Conservation (phyloP, 2,797 vertebrate species). For the Malurus splendens region DNA sequence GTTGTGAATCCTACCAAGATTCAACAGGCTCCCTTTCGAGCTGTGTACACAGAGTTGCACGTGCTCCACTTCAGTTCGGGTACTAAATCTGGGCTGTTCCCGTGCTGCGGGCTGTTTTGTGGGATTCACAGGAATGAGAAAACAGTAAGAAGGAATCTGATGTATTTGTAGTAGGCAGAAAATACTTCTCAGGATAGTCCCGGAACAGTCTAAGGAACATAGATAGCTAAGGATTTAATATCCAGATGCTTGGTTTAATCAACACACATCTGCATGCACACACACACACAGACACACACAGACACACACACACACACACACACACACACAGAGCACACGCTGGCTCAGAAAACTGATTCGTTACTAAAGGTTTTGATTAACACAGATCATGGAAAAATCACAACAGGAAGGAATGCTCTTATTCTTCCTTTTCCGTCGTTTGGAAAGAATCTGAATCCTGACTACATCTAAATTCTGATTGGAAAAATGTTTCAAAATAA, state of each 20-base stretch:
- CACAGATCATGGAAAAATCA: neutral
- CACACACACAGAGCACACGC: neutral
- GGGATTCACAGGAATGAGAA: neutral
- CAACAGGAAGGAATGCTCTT: neutral
- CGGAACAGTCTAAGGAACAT: neutral
- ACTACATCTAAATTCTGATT: neutral
- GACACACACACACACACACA: neutral
- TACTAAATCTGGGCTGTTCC: neutral
- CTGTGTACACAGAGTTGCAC: fast-evolving
- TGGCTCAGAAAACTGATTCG: neutral
- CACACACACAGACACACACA: neutral
- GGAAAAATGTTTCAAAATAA: neutral
- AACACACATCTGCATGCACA: neutral
- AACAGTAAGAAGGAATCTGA: neutral
- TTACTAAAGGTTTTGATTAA: neutral
- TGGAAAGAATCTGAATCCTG: neutral
- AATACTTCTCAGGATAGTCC: neutral
- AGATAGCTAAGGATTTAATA: neutral
- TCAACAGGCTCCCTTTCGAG: neutral
- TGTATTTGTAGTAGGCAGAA: neutral
- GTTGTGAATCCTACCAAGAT: neutral
- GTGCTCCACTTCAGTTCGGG: fast-evolving
- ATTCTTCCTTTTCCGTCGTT: neutral
- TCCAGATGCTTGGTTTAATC: neutral
- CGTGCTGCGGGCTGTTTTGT: neutral